phyloP scores from a whole-genome alignment of 2,888 invertebrate species.

The Morpho achilles region DNA sequence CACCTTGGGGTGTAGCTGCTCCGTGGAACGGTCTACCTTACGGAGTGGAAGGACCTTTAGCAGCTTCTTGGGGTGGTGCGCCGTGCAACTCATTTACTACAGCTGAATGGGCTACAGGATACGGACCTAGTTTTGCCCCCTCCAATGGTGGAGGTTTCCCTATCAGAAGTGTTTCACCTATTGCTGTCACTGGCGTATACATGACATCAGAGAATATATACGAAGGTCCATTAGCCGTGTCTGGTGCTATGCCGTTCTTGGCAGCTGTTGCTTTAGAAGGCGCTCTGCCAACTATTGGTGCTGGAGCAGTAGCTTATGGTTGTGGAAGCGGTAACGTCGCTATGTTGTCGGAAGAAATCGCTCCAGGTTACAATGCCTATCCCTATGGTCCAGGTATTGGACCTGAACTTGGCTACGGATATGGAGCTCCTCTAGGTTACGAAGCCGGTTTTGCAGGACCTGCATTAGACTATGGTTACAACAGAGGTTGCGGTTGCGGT shows the following conservation, averaged over 20 bases:
- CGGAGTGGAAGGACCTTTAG: constrained; percentile 7
- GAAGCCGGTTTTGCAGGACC: constrained; percentile 17
- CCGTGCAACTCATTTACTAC: constrained; percentile 1
- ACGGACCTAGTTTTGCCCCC: constrained; percentile 14
- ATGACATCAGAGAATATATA: constrained; percentile 41
- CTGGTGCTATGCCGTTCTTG: constrained; percentile 42
- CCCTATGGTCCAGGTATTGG: constrained; percentile 16
- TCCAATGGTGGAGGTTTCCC: constrained; percentile 26
- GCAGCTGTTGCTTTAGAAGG: constrained; percentile 44
- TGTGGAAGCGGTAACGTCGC: constrained; percentile 43
- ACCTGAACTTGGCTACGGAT: constrained; percentile 14
- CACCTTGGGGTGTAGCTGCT: constrained; percentile 1
- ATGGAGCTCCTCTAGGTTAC: constrained; percentile 9
- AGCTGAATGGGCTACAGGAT: constrained; percentile 10
- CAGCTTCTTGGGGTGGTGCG: constrained; percentile 9
- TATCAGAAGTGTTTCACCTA: constrained; percentile 38
- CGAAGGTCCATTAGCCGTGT: constrained; percentile 38
- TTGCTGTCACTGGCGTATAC: constrained; percentile 39
- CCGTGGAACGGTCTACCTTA: constrained; percentile 6
- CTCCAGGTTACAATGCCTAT: neutral
- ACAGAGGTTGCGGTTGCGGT: constrained; percentile 20
- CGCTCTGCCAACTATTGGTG: constrained; percentile 37
- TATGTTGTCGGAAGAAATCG: constrained; percentile 35
- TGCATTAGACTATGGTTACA: constrained; percentile 5
- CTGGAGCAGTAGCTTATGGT: constrained; percentile 41